These are phyloP conservation scores for Spodoptera litura DNA, from an alignment of 1,140 invertebrate species.

Conservation along the genomic window DNA sequence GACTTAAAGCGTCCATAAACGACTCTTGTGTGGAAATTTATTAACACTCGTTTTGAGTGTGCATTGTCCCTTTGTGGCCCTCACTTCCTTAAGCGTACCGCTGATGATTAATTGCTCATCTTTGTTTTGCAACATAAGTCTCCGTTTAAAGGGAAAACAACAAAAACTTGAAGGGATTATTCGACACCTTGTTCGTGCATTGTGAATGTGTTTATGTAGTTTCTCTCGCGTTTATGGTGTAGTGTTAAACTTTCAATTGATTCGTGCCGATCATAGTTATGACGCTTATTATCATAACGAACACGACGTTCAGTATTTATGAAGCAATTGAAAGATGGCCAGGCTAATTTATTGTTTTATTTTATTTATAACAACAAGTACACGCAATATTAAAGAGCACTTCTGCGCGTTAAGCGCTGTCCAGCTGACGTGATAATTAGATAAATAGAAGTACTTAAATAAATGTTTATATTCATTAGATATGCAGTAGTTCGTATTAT, in stretches of 20 bases:
- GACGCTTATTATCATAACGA: constrained; percentile 46
- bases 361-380: constrained; percentile 26
- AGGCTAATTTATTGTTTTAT: constrained; percentile 36
- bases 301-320: constrained; percentile 34
- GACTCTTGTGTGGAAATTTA: constrained; percentile 81
- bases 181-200: constrained; percentile 54
- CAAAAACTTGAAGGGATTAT: constrained; percentile 50
- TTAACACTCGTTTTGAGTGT: constrained; percentile 73
- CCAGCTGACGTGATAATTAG: constrained; percentile 17
- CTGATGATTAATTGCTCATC: constrained; percentile 70
- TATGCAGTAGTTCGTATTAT: neutral
- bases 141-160: constrained; percentile 47
- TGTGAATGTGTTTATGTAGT: constrained; percentile 43
- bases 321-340: constrained; percentile 32
- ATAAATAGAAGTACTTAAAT: constrained; percentile 4
- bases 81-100: constrained; percentile 60
- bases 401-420: constrained; percentile 13
- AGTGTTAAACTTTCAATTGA: constrained; percentile 45
- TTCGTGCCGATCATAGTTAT: constrained; percentile 34
- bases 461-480: constrained; percentile 22
- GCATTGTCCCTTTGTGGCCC: constrained; percentile 69
- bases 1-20: constrained; percentile 81
- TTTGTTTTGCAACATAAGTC: constrained; percentile 56
- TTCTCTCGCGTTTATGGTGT: constrained; percentile 42
- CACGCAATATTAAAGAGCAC: neutral